Evolutionary conservation across 2,113 vertebrate genomes (phyloP).

Genomic region (Oenanthe oenanthe): DNA sequence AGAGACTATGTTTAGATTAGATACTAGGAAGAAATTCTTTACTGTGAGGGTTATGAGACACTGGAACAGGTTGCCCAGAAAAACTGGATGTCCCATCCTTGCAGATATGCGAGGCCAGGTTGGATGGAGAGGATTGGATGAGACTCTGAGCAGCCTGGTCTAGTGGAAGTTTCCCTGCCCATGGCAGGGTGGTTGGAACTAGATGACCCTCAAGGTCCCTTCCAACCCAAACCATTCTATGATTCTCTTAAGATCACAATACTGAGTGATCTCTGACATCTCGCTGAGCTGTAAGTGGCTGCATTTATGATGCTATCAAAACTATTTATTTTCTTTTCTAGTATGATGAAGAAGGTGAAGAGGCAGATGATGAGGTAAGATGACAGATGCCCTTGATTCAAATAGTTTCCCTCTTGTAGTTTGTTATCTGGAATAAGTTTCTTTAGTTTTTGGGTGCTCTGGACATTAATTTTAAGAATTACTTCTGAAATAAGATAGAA

Average conservation of each 20-base stretch:
- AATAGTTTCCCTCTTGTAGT: neutral
- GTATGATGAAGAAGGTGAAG: slow-evolving; percentile 99
- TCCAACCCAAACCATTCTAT: neutral
- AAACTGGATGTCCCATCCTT: neutral
- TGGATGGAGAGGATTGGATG: neutral
- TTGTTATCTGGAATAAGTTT: neutral
- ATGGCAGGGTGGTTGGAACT: neutral
- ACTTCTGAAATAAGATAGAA: neutral
- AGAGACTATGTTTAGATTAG: neutral
- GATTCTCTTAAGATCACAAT: neutral
- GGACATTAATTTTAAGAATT: neutral
- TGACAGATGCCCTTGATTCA: slow-evolving; percentile 37
- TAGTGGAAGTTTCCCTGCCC: neutral
- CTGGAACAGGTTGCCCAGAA: neutral
- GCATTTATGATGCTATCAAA: neutral
- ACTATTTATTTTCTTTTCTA: slow-evolving; percentile 66
- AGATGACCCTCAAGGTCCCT: neutral
- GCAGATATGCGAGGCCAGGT: neutral
- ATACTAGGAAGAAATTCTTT: neutral
- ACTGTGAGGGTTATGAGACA: neutral
- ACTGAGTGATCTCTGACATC: neutral
- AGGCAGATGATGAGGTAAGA: slow-evolving; percentile 96
- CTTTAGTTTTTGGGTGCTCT: neutral
- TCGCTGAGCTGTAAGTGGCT: neutral
- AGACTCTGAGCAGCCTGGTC: neutral